Evolutionary conservation across 2,113 vertebrate species (phyloP).

Genomic region (Sitta europaea): DNA sequence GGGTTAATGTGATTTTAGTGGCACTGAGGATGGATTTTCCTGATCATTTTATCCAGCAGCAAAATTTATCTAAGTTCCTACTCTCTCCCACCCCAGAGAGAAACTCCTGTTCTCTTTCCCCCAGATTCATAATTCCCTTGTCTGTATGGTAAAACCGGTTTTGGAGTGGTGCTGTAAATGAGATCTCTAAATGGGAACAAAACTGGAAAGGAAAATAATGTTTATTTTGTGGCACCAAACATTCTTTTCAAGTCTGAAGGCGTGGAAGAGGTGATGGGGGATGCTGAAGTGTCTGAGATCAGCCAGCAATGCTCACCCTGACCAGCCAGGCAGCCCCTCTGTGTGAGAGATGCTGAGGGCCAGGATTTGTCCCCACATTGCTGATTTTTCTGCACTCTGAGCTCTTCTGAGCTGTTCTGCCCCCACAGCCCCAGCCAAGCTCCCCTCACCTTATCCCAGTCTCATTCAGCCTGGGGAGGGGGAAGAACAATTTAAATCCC

Average conservation of each 20-base stretch:
- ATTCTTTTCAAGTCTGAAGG: neutral
- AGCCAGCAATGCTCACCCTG: neutral
- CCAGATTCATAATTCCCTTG: neutral
- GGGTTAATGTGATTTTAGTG: constrained; percentile 19
- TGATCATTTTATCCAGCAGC: constrained; percentile 10
- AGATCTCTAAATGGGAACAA: neutral
- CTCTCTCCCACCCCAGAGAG: neutral
- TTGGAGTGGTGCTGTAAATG: neutral
- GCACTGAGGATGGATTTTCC: constrained; percentile 1
- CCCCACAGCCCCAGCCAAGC: neutral
- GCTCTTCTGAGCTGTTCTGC: neutral
- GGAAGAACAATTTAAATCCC: neutral
- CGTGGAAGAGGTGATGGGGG: fast-evolving
- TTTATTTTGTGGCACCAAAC: neutral
- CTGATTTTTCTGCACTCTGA: neutral
- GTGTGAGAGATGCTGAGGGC: neutral
- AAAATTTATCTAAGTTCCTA: neutral
- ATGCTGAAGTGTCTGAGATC: neutral
- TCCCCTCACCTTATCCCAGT: neutral
- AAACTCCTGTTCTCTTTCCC: neutral
- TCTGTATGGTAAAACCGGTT: neutral
- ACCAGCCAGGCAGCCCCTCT: neutral
- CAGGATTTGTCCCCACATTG: neutral
- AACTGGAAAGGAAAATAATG: neutral
- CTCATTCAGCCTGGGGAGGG: neutral